phyloP scores from a whole-genome alignment of 2,888 invertebrate species.

The Dermolepida albohirtum region DNA sequence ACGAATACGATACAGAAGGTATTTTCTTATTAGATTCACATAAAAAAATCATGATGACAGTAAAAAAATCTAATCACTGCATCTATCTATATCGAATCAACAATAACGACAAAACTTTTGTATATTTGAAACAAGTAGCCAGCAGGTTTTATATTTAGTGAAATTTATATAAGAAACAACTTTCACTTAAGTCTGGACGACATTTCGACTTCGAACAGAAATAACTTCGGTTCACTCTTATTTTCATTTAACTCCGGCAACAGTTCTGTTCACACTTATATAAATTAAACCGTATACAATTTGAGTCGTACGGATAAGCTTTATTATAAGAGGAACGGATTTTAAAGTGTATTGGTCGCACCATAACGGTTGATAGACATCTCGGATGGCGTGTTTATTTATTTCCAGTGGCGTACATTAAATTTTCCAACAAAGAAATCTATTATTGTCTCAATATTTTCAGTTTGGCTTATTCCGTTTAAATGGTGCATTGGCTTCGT shows the following conservation, averaged over 20 bases:
- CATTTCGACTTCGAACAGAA: conserved; percentile 34
- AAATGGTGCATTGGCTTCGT: too few relatives aligned
- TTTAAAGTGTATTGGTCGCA: conserved; percentile 15
- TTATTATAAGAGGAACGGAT: conserved; percentile 3
- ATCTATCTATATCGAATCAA: not conserved
- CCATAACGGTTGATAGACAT: conserved; percentile 14
- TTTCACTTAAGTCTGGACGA: conserved; percentile 39
- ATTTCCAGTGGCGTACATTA: conserved; percentile 3
- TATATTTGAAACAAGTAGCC: conserved; percentile 12
- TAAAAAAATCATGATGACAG: too few relatives aligned
- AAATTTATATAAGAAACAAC: conserved; percentile 42
- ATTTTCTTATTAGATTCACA: not conserved
- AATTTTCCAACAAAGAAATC: not conserved
- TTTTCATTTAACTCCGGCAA: conserved; percentile 31
- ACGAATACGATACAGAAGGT: too few relatives aligned
- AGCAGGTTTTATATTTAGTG: conserved; percentile 34
- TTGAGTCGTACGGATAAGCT: conserved; percentile 3
- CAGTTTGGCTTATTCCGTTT: too few relatives aligned
- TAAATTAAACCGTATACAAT: conserved; percentile 15
- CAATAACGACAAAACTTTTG: conserved; percentile 3
- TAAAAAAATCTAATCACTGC: not conserved
- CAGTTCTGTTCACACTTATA: conserved; percentile 20
- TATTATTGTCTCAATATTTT: too few relatives aligned
- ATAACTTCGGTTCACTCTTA: conserved; percentile 34
- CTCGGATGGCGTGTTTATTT: conserved; percentile 3